Conservation (phyloP, 1,140 invertebrate species). For the Phocides pigmalion region DNA sequence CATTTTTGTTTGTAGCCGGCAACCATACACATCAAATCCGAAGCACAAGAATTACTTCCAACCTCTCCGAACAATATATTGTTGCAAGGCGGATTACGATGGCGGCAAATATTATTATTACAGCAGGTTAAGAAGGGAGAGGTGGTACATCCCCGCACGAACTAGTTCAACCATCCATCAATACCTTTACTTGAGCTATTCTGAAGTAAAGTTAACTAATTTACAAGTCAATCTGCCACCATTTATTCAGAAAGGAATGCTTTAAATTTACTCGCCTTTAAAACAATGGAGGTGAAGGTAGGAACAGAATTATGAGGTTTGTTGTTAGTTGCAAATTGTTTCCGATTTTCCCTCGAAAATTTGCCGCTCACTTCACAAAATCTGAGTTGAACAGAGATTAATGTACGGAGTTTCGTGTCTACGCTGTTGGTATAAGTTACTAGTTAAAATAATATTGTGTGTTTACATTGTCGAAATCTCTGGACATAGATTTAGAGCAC, state of each 20-base stretch:
- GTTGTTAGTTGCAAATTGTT: constrained; percentile 75
- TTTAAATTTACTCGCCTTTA: constrained; percentile 40
- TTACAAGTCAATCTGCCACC: constrained; percentile 53
- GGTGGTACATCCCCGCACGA: too few relatives aligned
- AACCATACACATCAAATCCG: too few relatives aligned
- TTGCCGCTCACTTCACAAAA: constrained; percentile 59
- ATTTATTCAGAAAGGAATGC: constrained; percentile 44
- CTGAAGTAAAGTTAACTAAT: constrained; percentile 39
- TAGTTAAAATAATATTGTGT: constrained; percentile 2
- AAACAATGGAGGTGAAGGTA: constrained; percentile 59
- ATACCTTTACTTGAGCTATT: constrained; percentile 12
- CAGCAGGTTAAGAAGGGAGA: too few relatives aligned
- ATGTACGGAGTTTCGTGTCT: constrained; percentile 60
- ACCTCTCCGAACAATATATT: too few relatives aligned
- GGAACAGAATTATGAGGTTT: constrained; percentile 69
- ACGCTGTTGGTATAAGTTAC: constrained; percentile 34
- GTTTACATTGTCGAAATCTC: too few relatives aligned
- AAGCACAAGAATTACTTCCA: too few relatives aligned
- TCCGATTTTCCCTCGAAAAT: constrained; percentile 68
- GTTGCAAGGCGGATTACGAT: too few relatives aligned
- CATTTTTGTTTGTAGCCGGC: too few relatives aligned
- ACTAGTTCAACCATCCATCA: too few relatives aligned
- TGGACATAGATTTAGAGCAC: too few relatives aligned
- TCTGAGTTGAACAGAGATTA: constrained; percentile 73
- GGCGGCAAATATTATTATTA: too few relatives aligned